Evolutionary conservation across 2,113 vertebrate genomes (phyloP).

Genomic region (Periophthalmus modestus): DNA sequence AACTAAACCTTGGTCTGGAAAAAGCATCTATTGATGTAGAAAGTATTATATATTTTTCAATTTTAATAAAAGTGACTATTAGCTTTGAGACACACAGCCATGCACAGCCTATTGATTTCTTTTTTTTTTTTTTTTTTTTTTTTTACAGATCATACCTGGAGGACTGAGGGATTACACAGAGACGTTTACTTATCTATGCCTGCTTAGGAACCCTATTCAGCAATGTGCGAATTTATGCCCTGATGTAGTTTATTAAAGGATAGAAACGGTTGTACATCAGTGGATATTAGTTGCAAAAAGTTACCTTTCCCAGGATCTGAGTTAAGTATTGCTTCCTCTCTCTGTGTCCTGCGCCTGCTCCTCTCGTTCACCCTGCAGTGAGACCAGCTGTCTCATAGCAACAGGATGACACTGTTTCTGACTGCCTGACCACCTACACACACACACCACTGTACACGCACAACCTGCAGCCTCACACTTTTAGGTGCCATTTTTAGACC

Average conservation of each 20-base stretch:
- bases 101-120: no score
- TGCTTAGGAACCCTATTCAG: no score
- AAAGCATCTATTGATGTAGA: no score
- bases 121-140: no score
- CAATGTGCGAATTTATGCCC: no score
- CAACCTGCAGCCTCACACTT: slow-evolving; percentile 2
- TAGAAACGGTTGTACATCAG: not conserved
- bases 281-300: not conserved
- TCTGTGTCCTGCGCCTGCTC: not conserved
- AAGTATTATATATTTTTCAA: no score
- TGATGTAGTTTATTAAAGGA: not conserved
- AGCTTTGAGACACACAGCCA: no score
- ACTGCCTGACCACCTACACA: slow-evolving; percentile 49
- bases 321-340: not conserved
- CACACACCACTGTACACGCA: slow-evolving; percentile 19
- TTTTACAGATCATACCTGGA: no score
- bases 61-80: no score
- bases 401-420: slow-evolving; percentile 57
- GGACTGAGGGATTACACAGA: no score
- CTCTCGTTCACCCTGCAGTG: slow-evolving; percentile 43
- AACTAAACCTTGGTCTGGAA: no score
- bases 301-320: not conserved
- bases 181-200: no score
- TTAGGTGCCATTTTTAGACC: slow-evolving; percentile 5
- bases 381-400: slow-evolving; percentile 68